Base-by-base conservation (phyloP, 2,113 vertebrate genomes). In the Corythornis madagascariensis region DNA sequence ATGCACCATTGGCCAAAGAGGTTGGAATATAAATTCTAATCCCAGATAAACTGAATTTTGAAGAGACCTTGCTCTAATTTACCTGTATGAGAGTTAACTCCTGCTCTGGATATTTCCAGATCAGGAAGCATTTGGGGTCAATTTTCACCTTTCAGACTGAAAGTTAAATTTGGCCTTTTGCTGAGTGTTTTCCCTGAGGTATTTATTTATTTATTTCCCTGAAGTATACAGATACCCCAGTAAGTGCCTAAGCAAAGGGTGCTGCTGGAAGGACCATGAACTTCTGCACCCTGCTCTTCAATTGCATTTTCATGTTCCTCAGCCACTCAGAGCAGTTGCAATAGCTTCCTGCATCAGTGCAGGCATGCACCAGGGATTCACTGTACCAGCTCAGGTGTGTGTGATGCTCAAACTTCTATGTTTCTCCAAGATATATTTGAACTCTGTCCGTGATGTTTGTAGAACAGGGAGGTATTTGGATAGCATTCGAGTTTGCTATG, bases 111-210 rank as follows among this genome's bases (percentile, higher is more conserved):
- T 55, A 31, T 28, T 85, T 71, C 31, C 52, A 83, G 65, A 66
- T 31, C 33, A 86, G 77, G 17, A 57, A 6, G 1, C 2, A 16
- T 25, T 42, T 45, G 38, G 64, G 52, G 7, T 26, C 45, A 67
- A 13, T 47, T 56, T 52, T 16, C 15, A 76, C 16, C 24, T 60
- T 83, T 83, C 53, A 50, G 75, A 42, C 12, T 12, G 35, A 33
- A 69, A 79, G 25, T 0, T 0, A 67, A 60, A 67, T 50, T 8
- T 22, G 11, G 18, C 7, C 7, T 50, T 78, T 60, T 60, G 42
- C 53, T 31, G 31, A 21, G 13, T 0, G 0, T 11, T 57, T 43
- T 77, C 14, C 63, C 43, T 18, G 0, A 0, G 33, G 31, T 52
- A 70, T 7, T 38, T 38, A 38, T 38, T 38, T 38, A 38, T 38